Percentiles rank a stretch among this genome's conserved stretches.
Evolutionary conservation across 2,888 invertebrate genomes (phyloP).

Genomic region (Pterostichus madidus): DNA sequence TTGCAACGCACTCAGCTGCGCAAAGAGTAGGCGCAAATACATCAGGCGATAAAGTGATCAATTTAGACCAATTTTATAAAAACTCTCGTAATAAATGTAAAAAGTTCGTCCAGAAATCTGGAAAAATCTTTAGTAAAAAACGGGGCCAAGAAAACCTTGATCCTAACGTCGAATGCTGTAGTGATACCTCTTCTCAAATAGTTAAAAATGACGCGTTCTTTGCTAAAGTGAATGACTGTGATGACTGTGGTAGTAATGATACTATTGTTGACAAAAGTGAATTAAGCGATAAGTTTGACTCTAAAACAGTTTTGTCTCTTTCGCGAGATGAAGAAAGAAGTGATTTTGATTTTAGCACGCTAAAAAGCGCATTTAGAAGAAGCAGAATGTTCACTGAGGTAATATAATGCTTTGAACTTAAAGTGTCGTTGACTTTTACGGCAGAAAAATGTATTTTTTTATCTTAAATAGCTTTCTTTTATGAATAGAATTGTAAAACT

Average conservation of each 20-base stretch:
- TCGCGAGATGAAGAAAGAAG: conserved; percentile 68
- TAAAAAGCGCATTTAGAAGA: conserved; percentile 73
- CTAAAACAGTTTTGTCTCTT: conserved; percentile 50
- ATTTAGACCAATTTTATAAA: conserved; percentile 76
- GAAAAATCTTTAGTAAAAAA: conserved; percentile 73
- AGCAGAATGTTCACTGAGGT: conserved; percentile 73
- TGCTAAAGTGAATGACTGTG: conserved; percentile 69
- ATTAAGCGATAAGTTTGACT: conserved; percentile 57
- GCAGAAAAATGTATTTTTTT: conserved; percentile 26
- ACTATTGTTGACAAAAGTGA: conserved; percentile 61
- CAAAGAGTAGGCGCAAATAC: conserved; percentile 74
- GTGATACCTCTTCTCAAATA: conserved; percentile 70
- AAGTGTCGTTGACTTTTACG: conserved; percentile 50
- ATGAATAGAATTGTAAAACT: conserved; percentile 51
- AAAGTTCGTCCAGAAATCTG: conserved; percentile 74
- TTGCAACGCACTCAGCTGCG: conserved; percentile 74
- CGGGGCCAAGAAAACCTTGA: conserved; percentile 70
- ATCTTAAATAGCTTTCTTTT: conserved; percentile 52
- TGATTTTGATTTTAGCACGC: conserved; percentile 73
- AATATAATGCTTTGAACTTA: conserved; percentile 62
- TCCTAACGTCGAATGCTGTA: conserved; percentile 68
- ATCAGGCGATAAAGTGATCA: conserved; percentile 74
- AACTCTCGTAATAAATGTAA: conserved; percentile 75
- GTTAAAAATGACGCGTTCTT: conserved; percentile 73
- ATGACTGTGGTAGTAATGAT: conserved; percentile 65